Conservation (phyloP, 1,140 invertebrate genomes). For the Brachionus paranguensis region DNA sequence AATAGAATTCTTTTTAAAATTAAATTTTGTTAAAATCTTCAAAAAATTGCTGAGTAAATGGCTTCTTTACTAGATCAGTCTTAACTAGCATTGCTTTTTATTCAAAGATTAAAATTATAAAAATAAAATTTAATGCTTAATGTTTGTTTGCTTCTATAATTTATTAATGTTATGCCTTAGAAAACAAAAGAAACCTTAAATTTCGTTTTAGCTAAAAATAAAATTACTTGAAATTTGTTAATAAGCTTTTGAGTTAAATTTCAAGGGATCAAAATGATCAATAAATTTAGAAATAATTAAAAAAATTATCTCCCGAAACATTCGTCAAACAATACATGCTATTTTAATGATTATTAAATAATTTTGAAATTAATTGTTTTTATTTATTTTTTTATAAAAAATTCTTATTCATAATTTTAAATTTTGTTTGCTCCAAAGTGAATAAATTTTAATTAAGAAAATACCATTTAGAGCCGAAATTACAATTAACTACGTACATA, state of each 20-base stretch:
- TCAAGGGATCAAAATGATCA: not conserved
- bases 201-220: not conserved
- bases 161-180: not conserved
- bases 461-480: not conserved
- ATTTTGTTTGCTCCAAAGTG: not conserved
- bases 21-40: too few relatives aligned
- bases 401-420: not conserved
- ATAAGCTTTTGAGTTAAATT: not conserved
- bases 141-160: not conserved
- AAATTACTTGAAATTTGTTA: not conserved
- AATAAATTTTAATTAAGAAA: not conserved
- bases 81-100: not conserved
- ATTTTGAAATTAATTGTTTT: not conserved
- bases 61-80: not conserved
- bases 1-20: too few relatives aligned
- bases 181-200: not conserved
- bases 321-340: not conserved
- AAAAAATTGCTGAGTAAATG: not conserved
- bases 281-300: not conserved
- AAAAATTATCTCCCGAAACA: not conserved
- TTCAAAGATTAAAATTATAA: not conserved
- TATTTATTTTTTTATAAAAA: not conserved
- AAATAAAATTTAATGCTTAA: not conserved
- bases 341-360: not conserved
- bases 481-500: not conserved